These are phyloP conservation scores for Alligator sinensis DNA, from an alignment of 2,113 vertebrate genomes.

Conservation along the genomic window DNA sequence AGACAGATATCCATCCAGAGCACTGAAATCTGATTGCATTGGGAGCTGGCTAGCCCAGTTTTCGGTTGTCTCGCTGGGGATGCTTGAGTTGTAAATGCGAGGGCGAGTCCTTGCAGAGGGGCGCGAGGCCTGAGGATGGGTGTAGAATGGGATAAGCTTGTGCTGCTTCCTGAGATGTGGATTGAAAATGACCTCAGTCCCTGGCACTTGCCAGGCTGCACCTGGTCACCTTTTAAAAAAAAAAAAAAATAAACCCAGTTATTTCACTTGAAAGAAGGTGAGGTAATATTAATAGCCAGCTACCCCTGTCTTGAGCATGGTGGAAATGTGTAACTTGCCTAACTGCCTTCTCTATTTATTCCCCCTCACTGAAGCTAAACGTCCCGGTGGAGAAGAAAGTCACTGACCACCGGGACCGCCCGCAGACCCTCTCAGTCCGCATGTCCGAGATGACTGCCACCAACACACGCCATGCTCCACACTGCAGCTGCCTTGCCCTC, in stretches of 20 bases:
- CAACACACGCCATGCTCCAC: slow-evolving; percentile 90
- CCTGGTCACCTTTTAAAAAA: neutral
- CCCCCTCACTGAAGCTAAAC: slow-evolving; percentile 78
- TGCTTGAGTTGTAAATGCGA: neutral
- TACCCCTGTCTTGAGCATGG: neutral
- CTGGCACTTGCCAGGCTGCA: neutral
- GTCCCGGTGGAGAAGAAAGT: slow-evolving; percentile 92
- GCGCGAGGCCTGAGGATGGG: neutral
- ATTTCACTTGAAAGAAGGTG: neutral
- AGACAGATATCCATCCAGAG: fast-evolving
- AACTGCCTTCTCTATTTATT: neutral
- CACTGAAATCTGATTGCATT: fast-evolving
- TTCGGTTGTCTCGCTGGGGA: neutral
- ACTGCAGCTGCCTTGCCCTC: slow-evolving; percentile 79
- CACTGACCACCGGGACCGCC: slow-evolving; percentile 87
- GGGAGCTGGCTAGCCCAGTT: neutral
- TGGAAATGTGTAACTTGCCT: neutral
- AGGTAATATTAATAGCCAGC: neutral
- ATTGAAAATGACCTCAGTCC: neutral
- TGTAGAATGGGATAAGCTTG: neutral
- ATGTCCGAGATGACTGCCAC: slow-evolving; percentile 81
- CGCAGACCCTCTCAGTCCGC: slow-evolving; percentile 83
- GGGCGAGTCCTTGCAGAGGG: neutral
- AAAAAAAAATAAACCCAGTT: neutral
- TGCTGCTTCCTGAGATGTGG: neutral